phyloP scores from a whole-genome alignment of 2,797 vertebrate genomes.

The Danio choprae region DNA sequence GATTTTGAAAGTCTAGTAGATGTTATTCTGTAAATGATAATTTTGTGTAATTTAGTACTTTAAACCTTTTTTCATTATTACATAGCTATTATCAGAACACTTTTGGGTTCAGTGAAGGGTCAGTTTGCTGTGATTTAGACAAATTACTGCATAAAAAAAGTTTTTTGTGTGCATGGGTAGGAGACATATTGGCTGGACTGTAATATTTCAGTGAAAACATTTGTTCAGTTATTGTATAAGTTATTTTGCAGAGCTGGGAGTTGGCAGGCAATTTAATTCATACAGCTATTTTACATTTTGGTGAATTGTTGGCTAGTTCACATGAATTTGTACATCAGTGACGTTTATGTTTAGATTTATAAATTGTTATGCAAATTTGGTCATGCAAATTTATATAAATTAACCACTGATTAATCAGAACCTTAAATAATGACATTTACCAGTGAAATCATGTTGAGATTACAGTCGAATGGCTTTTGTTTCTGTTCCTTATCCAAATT shows the following conservation, averaged over 20 bases:
- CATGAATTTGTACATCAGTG: no score
- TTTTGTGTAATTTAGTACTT: not conserved
- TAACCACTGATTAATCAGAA: no score
- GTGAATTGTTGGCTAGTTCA: no score
- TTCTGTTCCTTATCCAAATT: slow-evolving; percentile 33
- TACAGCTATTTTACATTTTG: no score
- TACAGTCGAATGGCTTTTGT: slow-evolving; percentile 20
- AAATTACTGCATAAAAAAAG: not conserved
- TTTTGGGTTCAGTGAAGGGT: slow-evolving; percentile 3
- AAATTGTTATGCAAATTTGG: no score
- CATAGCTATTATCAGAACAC: slow-evolving; percentile 4
- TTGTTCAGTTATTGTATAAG: no score
- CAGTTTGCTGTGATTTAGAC: not conserved
- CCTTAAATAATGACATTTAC: no score
- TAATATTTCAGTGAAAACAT: not conserved
- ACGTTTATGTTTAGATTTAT: no score
- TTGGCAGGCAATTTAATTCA: no score
- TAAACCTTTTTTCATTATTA: slow-evolving; percentile 4
- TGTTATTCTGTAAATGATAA: slow-evolving; percentile 5
- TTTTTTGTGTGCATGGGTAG: not conserved
- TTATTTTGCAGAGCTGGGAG: no score
- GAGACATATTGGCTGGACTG: not conserved
- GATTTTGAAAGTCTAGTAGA: not conserved
- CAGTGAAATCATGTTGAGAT: no score
- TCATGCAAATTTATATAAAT: no score